Base-by-base conservation (phyloP, 2,888 invertebrate species). In the Chrysodeixis includens region DNA sequence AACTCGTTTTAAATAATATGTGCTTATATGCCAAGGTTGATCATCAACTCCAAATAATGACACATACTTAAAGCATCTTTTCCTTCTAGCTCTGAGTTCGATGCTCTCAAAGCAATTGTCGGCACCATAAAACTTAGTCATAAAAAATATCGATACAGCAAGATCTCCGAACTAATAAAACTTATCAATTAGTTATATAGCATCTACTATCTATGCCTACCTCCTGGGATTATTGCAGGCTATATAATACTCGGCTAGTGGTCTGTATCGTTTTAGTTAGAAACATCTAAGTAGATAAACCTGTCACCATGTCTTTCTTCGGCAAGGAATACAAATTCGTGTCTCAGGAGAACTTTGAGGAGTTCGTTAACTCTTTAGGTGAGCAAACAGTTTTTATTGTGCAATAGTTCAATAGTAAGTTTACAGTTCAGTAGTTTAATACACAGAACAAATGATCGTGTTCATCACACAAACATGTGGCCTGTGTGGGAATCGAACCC, bases 281-380 rank as follows among this genome's bases (percentile, higher is more conserved):
- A 40, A 26, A 20, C n/a, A 22, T 26, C 26, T 35, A 4, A 18
- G 62, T 32, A 46, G 30, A 14, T 5, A 35, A 35, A 49, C 67
- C 55, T 18, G 44, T 20, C 10, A 20, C 35, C 46, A 89, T 91
- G 89, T 71, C 87, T n/a, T 89, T 81, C 78, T 62, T 83, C 20
- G 89, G 87, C 66, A 86, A 87, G 61, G 77, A 81, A 18, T 90
- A 85, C 81, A 81, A 71, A 35, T 83, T 78, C 54, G 83, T 75
- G 1, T 86, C 61, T 35, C 81, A 87, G 35, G 90, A 91, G 72
- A 88, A 86, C 20, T 88, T 82, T 59, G 87, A 88, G 2, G 83
- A 62, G 0, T 89, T 89, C 55, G 68, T 90, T 16, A 81, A 79
- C 9, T 53, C 78, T 58, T 64, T 86, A 30, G 85, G 89, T 90